Evolutionary conservation across 1,140 invertebrate genomes (phyloP).

Genomic region (Mizuhopecten yessoensis): DNA sequence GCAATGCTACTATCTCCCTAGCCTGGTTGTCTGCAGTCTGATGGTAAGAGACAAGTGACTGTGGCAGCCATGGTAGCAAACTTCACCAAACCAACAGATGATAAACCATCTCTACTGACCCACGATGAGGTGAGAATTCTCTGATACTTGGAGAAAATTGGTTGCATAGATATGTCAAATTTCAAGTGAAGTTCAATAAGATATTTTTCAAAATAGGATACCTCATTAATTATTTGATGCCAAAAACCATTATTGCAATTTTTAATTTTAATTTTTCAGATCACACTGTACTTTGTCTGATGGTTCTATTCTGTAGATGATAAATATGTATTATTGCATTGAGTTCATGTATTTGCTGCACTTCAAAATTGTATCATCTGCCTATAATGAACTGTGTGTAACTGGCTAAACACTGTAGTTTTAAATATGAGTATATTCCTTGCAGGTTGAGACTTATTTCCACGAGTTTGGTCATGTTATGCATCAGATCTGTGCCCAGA

Average conservation of each 20-base stretch:
- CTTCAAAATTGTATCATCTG: not conserved
- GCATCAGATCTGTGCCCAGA: constrained; percentile 85
- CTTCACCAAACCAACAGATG: constrained; percentile 85
- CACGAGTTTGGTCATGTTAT: constrained; percentile 87
- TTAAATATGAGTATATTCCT: constrained; percentile 46
- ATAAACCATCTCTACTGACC: constrained; percentile 85
- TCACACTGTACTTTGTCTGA: no score
- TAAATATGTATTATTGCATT: no score
- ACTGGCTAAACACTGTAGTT: no score
- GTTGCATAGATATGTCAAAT: no score
- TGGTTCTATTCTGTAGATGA: no score
- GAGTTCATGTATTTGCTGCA: no score
- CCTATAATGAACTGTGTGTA: not conserved
- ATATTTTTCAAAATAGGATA: no score
- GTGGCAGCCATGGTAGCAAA: constrained; percentile 86
- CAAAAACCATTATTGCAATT: no score
- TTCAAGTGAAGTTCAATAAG: no score
- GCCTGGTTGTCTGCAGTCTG: constrained; percentile 82
- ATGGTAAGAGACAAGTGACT: constrained; percentile 82
- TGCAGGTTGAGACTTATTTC: constrained; percentile 85
- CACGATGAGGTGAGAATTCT: constrained; percentile 84
- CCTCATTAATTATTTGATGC: no score
- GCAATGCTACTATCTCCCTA: constrained; percentile 68
- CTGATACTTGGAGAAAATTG: no score
- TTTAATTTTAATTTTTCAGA: no score